Base-by-base conservation (phyloP, 2,797 vertebrate species). In the Brotula barbata region DNA sequence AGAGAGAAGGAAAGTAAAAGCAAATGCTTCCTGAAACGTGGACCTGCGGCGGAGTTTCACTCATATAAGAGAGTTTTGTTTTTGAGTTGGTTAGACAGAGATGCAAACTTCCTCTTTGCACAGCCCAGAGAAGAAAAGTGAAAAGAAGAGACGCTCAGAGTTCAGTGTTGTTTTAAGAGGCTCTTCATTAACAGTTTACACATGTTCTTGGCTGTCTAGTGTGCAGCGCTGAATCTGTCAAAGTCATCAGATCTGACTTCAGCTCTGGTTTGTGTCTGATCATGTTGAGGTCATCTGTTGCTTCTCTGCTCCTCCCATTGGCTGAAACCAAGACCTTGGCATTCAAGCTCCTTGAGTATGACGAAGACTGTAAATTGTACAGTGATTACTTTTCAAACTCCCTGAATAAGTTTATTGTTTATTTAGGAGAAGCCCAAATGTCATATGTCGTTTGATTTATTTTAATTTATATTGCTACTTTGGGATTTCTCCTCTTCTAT, bases 261-360 rank as follows among this genome's bases (percentile, higher is more conserved):
- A 44, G 64, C 37, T 51, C 71, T 49, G 40, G 36, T 58, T 44
- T 48, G n/a, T 33, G 43, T 73, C 49, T 45, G 31, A 63, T 62
- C 39, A 39, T 36, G 34, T 39, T 43, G 65, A 74, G 48, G 46
- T 57, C 55, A 59, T 67, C 22, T 31, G 8, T 28, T 45, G 34
- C 40, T 57, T 13, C 15, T 77, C 68, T 70, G 48, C 50, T 73
- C 43, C 25, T 65, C 10, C 20, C 52, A 50, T 73, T 67, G 75
- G 57, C 61, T 37, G 55, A 77, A 63, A 55, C 34, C 48, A 45
- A 55, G 51, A 57, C 17, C 52, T 10, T 57, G 39, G 37, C 58
- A 37, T 78, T 37, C 19, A 36, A 20, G 69, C 42, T 70, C 72
- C 58, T 45, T 3, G 40, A 70, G 41, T 42, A 41, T 59, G 36